Percentiles rank a stretch among this genome's conserved stretches.
These are phyloP conservation scores for Macroteleia sp. DNA, from an alignment of 2,888 invertebrate species.

Conservation along the genomic window DNA sequence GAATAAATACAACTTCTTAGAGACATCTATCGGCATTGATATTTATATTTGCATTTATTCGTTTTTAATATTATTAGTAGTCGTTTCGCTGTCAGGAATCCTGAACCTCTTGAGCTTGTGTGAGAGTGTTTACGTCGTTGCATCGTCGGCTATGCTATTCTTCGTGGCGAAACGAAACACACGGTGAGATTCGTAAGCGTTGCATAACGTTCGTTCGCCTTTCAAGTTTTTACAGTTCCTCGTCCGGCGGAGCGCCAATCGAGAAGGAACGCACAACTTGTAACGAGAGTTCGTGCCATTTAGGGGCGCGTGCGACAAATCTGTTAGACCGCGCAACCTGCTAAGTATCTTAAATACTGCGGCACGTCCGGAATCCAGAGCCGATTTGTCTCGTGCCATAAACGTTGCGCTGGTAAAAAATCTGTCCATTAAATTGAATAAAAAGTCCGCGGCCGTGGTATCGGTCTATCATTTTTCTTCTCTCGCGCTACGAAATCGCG, in stretches of 20 bases:
- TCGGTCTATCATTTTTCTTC: constrained; percentile 27
- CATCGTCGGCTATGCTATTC: constrained; percentile 25
- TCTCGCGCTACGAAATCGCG: constrained; percentile 33
- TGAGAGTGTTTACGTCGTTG: constrained; percentile 20
- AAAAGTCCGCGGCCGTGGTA: constrained; percentile 21
- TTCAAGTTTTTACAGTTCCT: constrained; percentile 74
- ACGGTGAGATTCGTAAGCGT: constrained; percentile 51
- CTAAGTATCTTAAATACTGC: constrained; percentile 79
- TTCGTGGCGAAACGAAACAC: constrained; percentile 36
- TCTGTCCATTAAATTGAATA: constrained; percentile 55
- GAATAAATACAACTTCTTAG: constrained; percentile 15
- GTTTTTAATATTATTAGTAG: constrained; percentile 2
- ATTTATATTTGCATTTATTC: constrained; percentile 28
- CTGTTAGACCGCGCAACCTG: constrained; percentile 71
- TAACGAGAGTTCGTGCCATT: constrained; percentile 71
- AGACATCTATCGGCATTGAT: constrained; percentile 16
- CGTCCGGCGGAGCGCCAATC: constrained; percentile 64
- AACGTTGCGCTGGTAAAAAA: constrained; percentile 69
- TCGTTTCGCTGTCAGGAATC: constrained; percentile 6
- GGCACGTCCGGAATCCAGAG: constrained; percentile 80
- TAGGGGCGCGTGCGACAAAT: constrained; percentile 81
- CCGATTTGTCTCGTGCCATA: constrained; percentile 80
- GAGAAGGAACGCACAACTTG: constrained; percentile 59
- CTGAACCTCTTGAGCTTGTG: neutral
- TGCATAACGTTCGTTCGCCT: constrained; percentile 62